Conservation (phyloP, 1,140 invertebrate genomes). For the Nixonia krombeini region DNA sequence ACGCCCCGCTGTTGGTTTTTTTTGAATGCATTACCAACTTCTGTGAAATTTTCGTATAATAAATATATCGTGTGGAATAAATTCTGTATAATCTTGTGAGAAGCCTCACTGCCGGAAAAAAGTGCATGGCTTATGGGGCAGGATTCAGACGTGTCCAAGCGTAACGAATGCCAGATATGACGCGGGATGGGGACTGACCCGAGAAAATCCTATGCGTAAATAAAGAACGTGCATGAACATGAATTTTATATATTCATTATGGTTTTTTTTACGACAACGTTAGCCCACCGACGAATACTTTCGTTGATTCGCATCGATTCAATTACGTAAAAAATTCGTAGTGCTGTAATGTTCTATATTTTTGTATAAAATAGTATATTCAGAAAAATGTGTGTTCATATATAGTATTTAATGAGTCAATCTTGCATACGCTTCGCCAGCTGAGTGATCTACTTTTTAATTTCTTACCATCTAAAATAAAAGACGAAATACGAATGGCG, state of each 20-base stretch:
- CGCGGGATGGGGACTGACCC: constrained; percentile 14
- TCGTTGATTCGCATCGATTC: background rate
- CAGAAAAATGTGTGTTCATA: no score
- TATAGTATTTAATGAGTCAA: no score
- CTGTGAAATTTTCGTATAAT: constrained; percentile 12
- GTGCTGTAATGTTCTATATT: no score
- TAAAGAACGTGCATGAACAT: constrained; percentile 23
- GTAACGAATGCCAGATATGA: constrained; percentile 31
- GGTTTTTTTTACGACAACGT: constrained; percentile 10
- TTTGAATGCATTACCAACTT: constrained; percentile 6
- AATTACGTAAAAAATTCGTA: background rate
- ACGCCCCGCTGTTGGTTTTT: no score
- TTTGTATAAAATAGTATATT: no score
- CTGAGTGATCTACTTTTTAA: no score
- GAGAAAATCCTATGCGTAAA: constrained; percentile 22
- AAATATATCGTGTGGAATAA: constrained; percentile 39
- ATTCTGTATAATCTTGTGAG: constrained; percentile 36
- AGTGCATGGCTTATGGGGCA: constrained; percentile 25
- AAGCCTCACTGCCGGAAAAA: constrained; percentile 18
- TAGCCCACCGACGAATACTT: constrained; percentile 9
- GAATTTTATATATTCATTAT: constrained; percentile 24
- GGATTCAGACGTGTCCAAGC: constrained; percentile 35
- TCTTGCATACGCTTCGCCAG: no score
- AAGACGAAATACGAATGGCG: no score
- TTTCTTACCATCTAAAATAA: no score